Evolutionary conservation across 1,140 invertebrate genomes (phyloP), one percentile per base, ranked within the genome.

Genomic region (Lordiphosa clarofinis): DNA sequence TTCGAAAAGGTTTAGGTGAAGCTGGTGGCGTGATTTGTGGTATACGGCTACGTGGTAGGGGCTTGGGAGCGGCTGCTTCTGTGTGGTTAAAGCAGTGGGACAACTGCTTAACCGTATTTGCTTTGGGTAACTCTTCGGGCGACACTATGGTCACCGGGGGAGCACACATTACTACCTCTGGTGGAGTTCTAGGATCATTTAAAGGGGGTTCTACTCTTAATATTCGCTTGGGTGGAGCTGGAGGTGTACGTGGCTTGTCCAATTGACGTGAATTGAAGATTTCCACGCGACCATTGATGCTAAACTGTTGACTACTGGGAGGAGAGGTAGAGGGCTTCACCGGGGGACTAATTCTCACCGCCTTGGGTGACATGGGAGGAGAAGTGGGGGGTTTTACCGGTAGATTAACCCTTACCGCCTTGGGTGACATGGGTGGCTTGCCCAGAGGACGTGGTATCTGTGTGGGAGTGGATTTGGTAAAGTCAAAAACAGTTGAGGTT

Each of bases 341-440:
- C 8, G 68, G 39, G 8, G 15, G 39, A 4, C 10, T 40, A 19
- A 40, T 2, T 4, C 24, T 40, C 10, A 15, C 39, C 13, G 39
- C 24, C 24, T 19, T 9, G 11, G n/a, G 36, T 6, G 63, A 12
- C 24, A 24, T 58, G 12, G 44, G 8, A 3, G 66, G 47, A 3
- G 67, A 56, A 1, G 4, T 24, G 5, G 4, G 21, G 4, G 21
- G 21, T 24, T 6, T 24, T 24, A 24, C 4, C 21, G 21, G 21
- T 0, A 5, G 21, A 31, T 46, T 62, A 9, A 47, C 10, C n/a
- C 78, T 56, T 12, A 63, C 44, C 4, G 79, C 78, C 46, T 84
- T 88, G n/a, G 86, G 86, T 48, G 86, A 88, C 86, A 87, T 87
- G 49, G 86, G 86, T 11, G 86, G 86, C 33, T 87, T 87, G 56